Evolutionary conservation across 2,113 vertebrate genomes (phyloP).

Genomic region (Gobio gobio): DNA sequence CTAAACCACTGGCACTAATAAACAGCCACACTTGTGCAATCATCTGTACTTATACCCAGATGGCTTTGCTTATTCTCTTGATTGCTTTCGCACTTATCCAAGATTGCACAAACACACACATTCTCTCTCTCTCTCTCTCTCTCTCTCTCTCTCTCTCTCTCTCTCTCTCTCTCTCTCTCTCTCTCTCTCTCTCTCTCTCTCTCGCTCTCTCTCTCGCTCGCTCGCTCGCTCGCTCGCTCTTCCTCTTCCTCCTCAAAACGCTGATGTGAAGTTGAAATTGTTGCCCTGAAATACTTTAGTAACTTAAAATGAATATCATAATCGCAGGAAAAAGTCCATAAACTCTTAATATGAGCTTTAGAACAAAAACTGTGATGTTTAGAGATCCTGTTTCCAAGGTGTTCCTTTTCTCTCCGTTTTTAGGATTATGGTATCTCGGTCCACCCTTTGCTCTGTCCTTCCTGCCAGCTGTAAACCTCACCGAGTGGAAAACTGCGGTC

Average conservation of each 20-base stretch:
- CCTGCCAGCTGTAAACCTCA: slow-evolving; percentile 80
- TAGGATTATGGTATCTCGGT: slow-evolving; percentile 83
- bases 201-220: neutral
- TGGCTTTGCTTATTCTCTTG: slow-evolving; percentile 3
- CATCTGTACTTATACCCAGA: neutral
- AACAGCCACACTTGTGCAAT: neutral
- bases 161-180: neutral
- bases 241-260: neutral
- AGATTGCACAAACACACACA: slow-evolving; percentile 4
- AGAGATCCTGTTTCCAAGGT: neutral
- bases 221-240: neutral
- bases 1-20: slow-evolving; percentile 60
- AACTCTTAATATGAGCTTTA: neutral
- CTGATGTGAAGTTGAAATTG: neutral
- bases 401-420: neutral
- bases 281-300: neutral
- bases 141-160: neutral
- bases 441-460: slow-evolving; percentile 75
- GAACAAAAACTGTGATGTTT: neutral
- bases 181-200: neutral
- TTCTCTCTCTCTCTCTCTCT: neutral
- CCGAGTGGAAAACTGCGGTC: slow-evolving; percentile 58
- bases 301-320: too few species aligned
- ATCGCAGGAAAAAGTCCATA: neutral
- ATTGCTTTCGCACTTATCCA: neutral